Evolutionary conservation across 2,113 vertebrate species (phyloP).

Genomic region (Proterorhinus semilunaris): DNA sequence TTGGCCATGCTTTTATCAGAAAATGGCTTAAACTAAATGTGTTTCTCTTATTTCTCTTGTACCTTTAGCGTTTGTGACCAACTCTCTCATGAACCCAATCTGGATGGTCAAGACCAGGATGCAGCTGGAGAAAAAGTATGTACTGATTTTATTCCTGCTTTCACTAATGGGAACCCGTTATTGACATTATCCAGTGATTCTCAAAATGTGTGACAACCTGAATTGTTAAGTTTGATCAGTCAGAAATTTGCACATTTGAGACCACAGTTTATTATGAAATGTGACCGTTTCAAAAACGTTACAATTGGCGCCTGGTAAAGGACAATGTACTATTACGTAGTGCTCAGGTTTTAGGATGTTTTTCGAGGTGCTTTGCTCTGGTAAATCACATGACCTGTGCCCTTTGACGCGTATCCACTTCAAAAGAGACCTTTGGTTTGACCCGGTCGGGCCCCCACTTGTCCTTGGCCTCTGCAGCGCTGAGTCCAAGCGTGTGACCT

Average conservation of each 20-base stretch:
- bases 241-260: background rate
- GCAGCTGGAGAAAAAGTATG: constrained; percentile 93
- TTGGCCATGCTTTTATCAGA: no score
- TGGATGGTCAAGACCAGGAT: constrained; percentile 99
- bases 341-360: background rate
- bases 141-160: constrained; percentile 10
- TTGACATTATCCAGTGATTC: no score
- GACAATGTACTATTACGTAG: background rate
- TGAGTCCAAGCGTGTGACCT: constrained; percentile 63
- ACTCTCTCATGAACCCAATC: constrained; percentile 95
- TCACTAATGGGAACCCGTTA: background rate
- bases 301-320: no score
- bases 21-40: background rate
- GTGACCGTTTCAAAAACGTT: no score
- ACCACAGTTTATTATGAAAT: no score
- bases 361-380: background rate
- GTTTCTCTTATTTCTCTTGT: constrained; percentile 11
- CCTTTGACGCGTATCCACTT: background rate
- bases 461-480: constrained; percentile 49
- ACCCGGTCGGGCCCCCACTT: constrained; percentile 8
- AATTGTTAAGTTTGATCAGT: background rate
- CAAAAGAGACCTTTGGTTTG: constrained; percentile 33
- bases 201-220: no score
- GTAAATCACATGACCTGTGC: background rate
- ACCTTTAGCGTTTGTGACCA: constrained; percentile 89